phyloP scores from a whole-genome alignment of 2,113 vertebrate species.

The Tachysurus vachellii region DNA sequence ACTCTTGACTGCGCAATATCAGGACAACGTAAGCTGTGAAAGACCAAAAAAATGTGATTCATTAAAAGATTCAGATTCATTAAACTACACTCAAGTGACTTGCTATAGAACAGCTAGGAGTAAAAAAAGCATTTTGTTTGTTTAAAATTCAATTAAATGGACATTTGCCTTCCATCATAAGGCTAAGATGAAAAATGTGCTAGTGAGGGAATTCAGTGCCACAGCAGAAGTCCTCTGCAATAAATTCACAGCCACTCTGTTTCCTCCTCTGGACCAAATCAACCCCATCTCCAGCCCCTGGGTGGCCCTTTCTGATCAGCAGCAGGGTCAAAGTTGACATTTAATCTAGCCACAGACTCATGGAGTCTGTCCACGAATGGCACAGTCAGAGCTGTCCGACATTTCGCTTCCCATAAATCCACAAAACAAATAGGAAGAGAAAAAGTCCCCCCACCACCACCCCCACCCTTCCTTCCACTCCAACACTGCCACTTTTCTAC shows the following conservation, averaged over 20 bases:
- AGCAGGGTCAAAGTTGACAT: slow-evolving; percentile 52
- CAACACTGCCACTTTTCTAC: slow-evolving; percentile 21
- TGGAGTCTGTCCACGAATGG: slow-evolving; percentile 47
- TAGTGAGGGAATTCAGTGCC: slow-evolving; percentile 37
- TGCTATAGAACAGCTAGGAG: not conserved
- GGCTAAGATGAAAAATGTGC: slow-evolving; percentile 35
- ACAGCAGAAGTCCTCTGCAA: slow-evolving; percentile 34
- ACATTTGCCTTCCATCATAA: slow-evolving; percentile 33
- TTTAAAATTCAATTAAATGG: slow-evolving; percentile 8
- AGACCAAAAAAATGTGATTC: not conserved
- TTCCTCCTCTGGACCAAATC: slow-evolving; percentile 47
- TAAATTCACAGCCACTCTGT: slow-evolving; percentile 41
- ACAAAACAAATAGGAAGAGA: slow-evolving; percentile 57
- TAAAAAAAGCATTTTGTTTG: not conserved
- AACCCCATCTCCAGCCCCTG: slow-evolving; percentile 42
- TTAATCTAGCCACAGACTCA: slow-evolving; percentile 54
- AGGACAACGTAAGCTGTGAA: not conserved
- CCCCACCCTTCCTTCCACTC: not conserved
- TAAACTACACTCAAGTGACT: not conserved
- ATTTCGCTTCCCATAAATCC: slow-evolving; percentile 55
- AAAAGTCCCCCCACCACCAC: slow-evolving; percentile 8
- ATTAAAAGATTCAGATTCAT: not conserved
- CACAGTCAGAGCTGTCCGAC: slow-evolving; percentile 49
- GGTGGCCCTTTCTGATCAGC: slow-evolving; percentile 55
- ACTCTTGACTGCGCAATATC: not conserved